These are phyloP conservation scores for Episyrphus balteatus DNA, from an alignment of 1,140 invertebrate species.

Conservation along the genomic window DNA sequence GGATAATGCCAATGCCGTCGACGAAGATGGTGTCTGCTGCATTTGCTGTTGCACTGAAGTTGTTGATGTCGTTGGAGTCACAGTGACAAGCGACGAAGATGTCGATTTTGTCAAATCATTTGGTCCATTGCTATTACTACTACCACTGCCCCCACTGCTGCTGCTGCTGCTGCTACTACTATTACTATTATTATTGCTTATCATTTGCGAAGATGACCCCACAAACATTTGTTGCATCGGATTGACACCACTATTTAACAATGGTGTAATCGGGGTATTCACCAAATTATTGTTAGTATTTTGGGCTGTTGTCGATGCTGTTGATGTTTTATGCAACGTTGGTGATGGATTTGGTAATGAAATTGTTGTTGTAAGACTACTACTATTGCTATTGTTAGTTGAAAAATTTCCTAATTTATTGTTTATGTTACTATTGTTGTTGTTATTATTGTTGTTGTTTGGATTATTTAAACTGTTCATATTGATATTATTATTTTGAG, in stretches of 20 bases:
- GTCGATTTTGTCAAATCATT: conserved; percentile 15
- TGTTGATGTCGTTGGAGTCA: conserved; percentile 8
- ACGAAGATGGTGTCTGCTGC: conserved; percentile 3
- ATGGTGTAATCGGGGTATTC: conserved; percentile 1
- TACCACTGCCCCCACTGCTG: conserved; percentile 3
- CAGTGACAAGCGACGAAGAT: conserved; percentile 3
- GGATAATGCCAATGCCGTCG: neutral
- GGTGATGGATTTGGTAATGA: conserved; percentile 6
- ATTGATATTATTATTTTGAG: neutral
- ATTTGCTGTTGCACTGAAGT: conserved; percentile 8
- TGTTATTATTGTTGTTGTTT: neutral
- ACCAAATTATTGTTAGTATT: conserved; percentile 4
- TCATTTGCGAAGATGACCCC: neutral
- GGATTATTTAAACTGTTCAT: neutral
- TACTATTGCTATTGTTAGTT: neutral
- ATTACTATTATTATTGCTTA: conserved; percentile 2
- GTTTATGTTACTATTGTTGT: neutral
- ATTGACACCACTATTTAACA: conserved; percentile 1
- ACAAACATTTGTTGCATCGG: neutral
- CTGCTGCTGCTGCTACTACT: conserved; percentile 1
- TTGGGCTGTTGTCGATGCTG: conserved; percentile 29
- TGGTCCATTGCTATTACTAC: conserved; percentile 21
- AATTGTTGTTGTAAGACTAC: neutral
- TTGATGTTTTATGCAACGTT: conserved; percentile 16
- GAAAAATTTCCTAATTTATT: neutral